Evolutionary conservation across 1,140 invertebrate species (phyloP).

Genomic region (Lethocerus indicus): DNA sequence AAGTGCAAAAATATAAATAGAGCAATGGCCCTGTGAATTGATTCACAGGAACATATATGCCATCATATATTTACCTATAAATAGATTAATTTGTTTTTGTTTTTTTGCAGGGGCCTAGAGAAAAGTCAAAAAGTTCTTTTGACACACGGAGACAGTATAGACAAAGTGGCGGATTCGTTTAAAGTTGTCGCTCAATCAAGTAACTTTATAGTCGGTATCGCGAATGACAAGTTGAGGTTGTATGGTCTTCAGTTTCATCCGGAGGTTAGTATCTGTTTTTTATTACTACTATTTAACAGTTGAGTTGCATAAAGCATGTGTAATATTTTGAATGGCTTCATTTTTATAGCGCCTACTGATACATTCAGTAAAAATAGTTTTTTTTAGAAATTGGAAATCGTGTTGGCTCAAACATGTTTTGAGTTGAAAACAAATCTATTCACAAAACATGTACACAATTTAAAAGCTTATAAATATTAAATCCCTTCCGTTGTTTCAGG

Average conservation of each 20-base stretch:
- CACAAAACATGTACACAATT: not conserved
- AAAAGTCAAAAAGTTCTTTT: constrained; percentile 79
- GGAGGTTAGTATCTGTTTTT: constrained; percentile 46
- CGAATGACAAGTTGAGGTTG: constrained; percentile 75
- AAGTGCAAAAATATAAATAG: too few species aligned
- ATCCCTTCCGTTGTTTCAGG: constrained; percentile 27
- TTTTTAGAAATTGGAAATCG: too few species aligned
- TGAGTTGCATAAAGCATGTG: too few species aligned
- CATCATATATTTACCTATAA: not conserved
- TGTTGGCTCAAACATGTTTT: too few species aligned
- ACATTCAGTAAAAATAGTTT: not conserved
- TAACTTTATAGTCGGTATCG: constrained; percentile 75
- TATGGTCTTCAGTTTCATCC: constrained; percentile 99
- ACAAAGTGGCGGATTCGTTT: constrained; percentile 74
- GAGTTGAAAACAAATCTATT: too few species aligned
- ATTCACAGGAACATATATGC: too few species aligned
- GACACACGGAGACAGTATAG: constrained; percentile 94
- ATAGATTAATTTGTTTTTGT: not conserved
- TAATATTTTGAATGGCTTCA: not conserved
- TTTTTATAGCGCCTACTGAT: not conserved
- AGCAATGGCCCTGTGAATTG: too few species aligned
- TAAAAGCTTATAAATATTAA: not conserved
- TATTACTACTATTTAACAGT: not conserved
- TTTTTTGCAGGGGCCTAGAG: constrained; percentile 54
- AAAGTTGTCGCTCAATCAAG: constrained; percentile 67